Conservation (phyloP, 2,888 invertebrate species). For the Polymixis lichenea region DNA sequence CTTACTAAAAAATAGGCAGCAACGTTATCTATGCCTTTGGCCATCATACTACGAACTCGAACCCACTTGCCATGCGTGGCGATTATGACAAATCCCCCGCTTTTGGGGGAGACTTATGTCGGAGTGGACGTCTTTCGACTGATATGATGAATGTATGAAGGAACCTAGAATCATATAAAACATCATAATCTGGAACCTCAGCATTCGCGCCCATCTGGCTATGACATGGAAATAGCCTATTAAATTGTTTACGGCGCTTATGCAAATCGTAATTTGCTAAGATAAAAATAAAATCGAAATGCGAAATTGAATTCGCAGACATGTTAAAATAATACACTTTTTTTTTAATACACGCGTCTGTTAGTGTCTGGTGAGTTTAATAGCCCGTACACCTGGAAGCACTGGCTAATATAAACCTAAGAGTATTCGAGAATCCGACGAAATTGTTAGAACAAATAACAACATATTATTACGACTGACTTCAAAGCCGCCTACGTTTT, state of each 20-base stretch:
- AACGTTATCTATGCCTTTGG: too few relatives aligned
- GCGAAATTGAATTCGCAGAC: conserved; percentile 9
- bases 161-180: background rate
- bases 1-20: too few relatives aligned
- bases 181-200: background rate
- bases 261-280: background rate
- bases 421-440: background rate
- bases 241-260: background rate
- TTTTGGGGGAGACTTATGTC: too few relatives aligned
- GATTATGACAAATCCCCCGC: too few relatives aligned
- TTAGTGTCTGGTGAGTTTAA: background rate
- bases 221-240: background rate
- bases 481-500: conserved; percentile 14
- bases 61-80: too few relatives aligned
- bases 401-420: conserved; percentile 6
- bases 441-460: too few relatives aligned
- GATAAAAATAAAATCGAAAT: background rate
- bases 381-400: background rate
- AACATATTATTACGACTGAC: background rate
- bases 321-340: background rate
- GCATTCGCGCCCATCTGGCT: background rate
- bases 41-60: too few relatives aligned
- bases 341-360: background rate
- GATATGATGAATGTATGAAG: background rate
- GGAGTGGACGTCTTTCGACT: too few relatives aligned